Evolutionary conservation across 2,888 invertebrate species (phyloP).

Genomic region (Hypercompe scribonia): DNA sequence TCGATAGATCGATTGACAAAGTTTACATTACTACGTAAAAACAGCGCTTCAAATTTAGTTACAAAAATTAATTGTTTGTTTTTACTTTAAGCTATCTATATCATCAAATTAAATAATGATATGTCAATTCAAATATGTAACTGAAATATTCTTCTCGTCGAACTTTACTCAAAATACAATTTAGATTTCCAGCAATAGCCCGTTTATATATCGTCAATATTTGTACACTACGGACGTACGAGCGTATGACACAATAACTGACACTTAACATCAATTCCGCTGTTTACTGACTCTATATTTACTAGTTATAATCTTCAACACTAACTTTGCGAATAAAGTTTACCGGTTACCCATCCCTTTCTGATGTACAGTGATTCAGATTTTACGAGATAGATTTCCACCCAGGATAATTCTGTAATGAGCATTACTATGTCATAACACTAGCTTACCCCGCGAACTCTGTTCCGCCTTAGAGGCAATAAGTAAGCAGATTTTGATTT

Average conservation of each 20-base stretch:
- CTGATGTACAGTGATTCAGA: background rate
- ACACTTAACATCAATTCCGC: constrained; percentile 34
- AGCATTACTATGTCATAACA: no score
- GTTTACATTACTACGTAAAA: background rate
- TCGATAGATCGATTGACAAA: background rate
- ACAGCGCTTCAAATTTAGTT: background rate
- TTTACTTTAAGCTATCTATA: background rate
- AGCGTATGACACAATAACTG: constrained; percentile 35
- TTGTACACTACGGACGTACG: constrained; percentile 20
- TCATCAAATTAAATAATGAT: background rate
- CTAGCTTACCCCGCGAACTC: no score
- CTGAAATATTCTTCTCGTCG: background rate
- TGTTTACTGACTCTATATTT: constrained; percentile 36
- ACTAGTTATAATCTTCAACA: constrained; percentile 8
- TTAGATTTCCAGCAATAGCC: background rate
- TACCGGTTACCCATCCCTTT: background rate
- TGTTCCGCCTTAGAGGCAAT: no score
- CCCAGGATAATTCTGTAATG: no score
- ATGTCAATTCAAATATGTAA: background rate
- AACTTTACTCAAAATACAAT: background rate
- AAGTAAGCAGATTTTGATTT: no score
- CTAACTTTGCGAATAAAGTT: constrained; percentile 9
- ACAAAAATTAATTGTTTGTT: background rate
- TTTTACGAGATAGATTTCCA: no score
- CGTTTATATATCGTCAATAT: constrained; percentile 29